Evolutionary conservation across 2,113 vertebrate genomes (phyloP).

Genomic region (Silurus glanis): DNA sequence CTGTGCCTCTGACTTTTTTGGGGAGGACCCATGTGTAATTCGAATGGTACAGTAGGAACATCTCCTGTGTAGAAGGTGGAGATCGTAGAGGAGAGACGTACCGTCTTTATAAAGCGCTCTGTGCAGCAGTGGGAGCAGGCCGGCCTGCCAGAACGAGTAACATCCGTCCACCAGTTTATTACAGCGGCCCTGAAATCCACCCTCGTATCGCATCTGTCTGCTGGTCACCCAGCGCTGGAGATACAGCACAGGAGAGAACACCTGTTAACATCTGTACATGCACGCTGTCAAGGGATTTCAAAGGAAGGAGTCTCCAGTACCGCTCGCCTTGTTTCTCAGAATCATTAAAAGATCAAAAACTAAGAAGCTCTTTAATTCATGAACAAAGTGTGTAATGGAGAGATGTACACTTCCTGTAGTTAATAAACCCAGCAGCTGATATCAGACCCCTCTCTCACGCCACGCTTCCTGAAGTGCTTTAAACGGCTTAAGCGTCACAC

Average conservation of each 20-base stretch:
- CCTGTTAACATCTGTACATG: neutral
- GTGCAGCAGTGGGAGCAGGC: slow-evolving; percentile 90
- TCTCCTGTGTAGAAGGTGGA: no score
- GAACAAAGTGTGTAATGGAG: neutral
- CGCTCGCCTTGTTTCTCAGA: neutral
- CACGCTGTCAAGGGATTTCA: neutral
- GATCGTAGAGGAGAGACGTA: slow-evolving; percentile 61
- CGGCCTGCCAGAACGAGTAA: slow-evolving; percentile 98
- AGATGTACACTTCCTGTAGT: slow-evolving; percentile 12
- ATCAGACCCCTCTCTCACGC: neutral
- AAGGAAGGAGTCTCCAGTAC: neutral
- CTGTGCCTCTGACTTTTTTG: no score
- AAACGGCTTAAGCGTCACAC: neutral
- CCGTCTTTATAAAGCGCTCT: slow-evolving; percentile 85
- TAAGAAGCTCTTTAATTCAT: neutral
- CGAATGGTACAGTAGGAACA: no score
- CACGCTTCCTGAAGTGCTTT: slow-evolving; percentile 1
- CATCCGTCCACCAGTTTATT: slow-evolving; percentile 98
- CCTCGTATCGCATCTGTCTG: slow-evolving; percentile 94
- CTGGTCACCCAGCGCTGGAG: slow-evolving; percentile 88
- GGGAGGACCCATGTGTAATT: no score
- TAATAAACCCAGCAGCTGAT: neutral
- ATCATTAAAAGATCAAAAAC: neutral
- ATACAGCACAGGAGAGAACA: neutral
- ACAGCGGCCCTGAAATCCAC: slow-evolving; percentile 95